Evolutionary conservation across 2,797 vertebrate genomes (phyloP).

Genomic region (Furcifer pardalis): DNA sequence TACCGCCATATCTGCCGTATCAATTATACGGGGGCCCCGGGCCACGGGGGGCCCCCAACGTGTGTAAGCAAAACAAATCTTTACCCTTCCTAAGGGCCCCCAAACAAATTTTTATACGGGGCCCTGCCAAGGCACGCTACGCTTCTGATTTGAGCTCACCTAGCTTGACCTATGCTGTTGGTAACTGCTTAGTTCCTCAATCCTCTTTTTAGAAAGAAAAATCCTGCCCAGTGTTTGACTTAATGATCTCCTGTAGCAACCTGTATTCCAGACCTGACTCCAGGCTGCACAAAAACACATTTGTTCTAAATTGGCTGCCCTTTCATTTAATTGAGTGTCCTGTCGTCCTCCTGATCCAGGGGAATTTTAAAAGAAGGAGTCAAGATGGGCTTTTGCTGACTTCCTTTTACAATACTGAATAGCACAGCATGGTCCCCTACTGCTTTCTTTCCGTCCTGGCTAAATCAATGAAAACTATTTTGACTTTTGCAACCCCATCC

Average conservation of each 20-base stretch:
- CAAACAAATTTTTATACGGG: too few relatives aligned
- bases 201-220: background rate
- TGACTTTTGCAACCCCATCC: slow-evolving; percentile 40
- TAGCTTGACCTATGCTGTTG: background rate
- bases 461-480: slow-evolving; percentile 43
- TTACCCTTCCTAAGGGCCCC: too few relatives aligned
- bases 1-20: too few relatives aligned
- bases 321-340: slow-evolving; percentile 31
- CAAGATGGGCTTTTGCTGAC: background rate
- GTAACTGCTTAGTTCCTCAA: background rate
- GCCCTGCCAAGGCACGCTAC: too few relatives aligned
- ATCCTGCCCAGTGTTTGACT: background rate
- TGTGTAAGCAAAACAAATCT: too few relatives aligned
- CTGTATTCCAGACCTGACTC: slow-evolving; percentile 13
- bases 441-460: background rate
- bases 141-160: background rate
- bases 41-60: too few relatives aligned
- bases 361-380: slow-evolving; percentile 22
- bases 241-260: slow-evolving; percentile 13
- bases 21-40: too few relatives aligned
- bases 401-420: slow-evolving; percentile 26
- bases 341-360: background rate
- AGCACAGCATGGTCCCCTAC: background rate
- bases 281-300: background rate
- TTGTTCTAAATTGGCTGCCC: slow-evolving; percentile 14